phyloP scores from a whole-genome alignment of 2,797 vertebrate species.

The Coluber constrictor region DNA sequence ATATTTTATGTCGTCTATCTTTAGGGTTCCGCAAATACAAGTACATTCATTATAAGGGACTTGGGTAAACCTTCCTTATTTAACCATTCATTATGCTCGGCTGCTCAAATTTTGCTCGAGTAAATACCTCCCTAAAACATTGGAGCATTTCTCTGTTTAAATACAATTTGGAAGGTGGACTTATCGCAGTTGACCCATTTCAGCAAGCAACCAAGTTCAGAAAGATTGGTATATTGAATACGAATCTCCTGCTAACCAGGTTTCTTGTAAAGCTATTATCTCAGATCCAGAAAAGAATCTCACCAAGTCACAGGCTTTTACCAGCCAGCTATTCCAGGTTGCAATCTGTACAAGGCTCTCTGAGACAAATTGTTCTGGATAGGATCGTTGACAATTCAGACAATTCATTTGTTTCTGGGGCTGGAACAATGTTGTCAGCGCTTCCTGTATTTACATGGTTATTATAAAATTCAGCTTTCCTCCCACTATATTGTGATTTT shows the following conservation, averaged over 20 bases:
- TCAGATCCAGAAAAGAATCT: neutral
- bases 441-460: too few relatives aligned
- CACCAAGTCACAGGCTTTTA: neutral
- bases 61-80: neutral
- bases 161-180: neutral
- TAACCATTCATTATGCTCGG: neutral
- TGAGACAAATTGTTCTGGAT: neutral
- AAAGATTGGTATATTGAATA: neutral
- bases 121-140: neutral
- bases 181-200: neutral
- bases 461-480: too few relatives aligned
- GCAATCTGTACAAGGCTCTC: neutral
- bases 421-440: too few relatives aligned
- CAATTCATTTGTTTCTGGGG: neutral
- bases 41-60: neutral
- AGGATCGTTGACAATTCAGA: neutral
- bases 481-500: too few relatives aligned
- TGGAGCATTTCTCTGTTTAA: neutral
- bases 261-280: neutral
- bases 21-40: neutral
- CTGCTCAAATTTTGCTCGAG: neutral
- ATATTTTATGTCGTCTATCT: neutral
- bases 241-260: neutral
- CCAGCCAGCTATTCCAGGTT: neutral
- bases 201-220: neutral